phyloP scores from a whole-genome alignment of 2,113 vertebrate species.

The Xiphophorus maculatus region DNA sequence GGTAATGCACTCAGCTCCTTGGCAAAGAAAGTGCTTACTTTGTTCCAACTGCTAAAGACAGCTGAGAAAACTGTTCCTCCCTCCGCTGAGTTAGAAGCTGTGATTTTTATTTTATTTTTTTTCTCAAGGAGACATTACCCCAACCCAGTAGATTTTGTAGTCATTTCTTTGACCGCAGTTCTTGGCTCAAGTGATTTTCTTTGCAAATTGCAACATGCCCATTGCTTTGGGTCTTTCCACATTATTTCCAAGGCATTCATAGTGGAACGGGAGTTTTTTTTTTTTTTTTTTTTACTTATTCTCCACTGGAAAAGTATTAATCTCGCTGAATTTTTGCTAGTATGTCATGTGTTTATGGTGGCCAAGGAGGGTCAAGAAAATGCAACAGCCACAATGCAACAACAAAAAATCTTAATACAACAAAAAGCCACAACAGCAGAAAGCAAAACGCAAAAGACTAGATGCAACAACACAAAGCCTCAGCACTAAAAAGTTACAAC shows the following conservation, averaged over 20 bases:
- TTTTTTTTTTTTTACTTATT: not conserved
- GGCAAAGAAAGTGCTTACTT: constrained; percentile 46
- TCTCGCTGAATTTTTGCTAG: no score
- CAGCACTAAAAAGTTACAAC: no score
- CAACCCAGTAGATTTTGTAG: constrained; percentile 14
- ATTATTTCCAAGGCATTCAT: not conserved
- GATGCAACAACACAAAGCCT: no score
- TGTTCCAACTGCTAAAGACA: constrained; percentile 58
- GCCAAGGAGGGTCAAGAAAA: no score
- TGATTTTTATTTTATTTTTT: constrained; percentile 14
- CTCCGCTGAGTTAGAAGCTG: constrained; percentile 10
- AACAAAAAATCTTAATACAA: no score
- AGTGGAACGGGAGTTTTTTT: constrained; percentile 7
- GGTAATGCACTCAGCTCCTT: constrained; percentile 51
- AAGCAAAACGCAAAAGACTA: no score
- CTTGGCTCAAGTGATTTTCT: constrained; percentile 12
- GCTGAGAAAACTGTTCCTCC: constrained; percentile 40
- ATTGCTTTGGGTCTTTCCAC: not conserved
- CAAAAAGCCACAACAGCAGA: no score
- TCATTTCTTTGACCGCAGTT: constrained; percentile 18
- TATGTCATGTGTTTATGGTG: no score
- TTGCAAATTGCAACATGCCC: constrained; percentile 14
- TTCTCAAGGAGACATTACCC: constrained; percentile 12
- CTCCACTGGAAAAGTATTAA: not conserved
- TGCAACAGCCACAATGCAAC: no score